Evolutionary conservation across 2,797 vertebrate species (phyloP), one percentile per base, ranked within the genome.

Genomic region (Gambelia wislizenii): DNA sequence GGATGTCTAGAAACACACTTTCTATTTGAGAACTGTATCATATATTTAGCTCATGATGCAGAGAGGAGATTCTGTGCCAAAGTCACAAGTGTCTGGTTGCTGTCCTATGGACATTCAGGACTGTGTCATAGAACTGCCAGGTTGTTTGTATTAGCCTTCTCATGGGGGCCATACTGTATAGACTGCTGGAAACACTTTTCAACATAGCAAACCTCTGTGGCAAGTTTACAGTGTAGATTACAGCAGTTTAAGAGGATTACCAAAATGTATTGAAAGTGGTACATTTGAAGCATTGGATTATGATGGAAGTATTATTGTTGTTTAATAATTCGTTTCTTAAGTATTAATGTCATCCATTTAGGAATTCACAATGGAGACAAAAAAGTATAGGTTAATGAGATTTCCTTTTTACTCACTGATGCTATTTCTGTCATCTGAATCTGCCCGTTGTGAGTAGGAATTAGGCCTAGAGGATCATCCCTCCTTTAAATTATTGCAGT

Each of bases 291-390:
- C 7, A 78, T 61, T 74, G 36, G 79, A 52, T 80, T 89, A 82
- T 89, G 33, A 20, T 87, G 20, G 33, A 33, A 75, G 27, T 44
- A 27, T 49, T 49, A 2, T 5, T 74, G 16, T 39, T 36, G 3
- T n/a, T 33, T 49, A 69, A 30, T 56, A 89, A 89, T 85, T 78
- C 93, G 87, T 85, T 89, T 88, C 12, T 91, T 90, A 47, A 54
- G 9, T 78, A 0, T 1, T 89, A 67, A 90, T 86, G 69, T 84
- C 3, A 69, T 61, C 33, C 20, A 54, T 84, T 64, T 42, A 91
- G 16, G 3, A 88, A 82, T 91, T 91, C 88, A 89, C 75, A 83
- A 30, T 2, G n/a, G 22, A 84, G n/a, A 4, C 12, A 85, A 72
- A 88, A 87, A 90, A 86, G 67, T 74, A 76, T 6, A 42, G 5